phyloP scores from a whole-genome alignment of 2,113 vertebrate species.

The Beaufortia kweichowensis region DNA sequence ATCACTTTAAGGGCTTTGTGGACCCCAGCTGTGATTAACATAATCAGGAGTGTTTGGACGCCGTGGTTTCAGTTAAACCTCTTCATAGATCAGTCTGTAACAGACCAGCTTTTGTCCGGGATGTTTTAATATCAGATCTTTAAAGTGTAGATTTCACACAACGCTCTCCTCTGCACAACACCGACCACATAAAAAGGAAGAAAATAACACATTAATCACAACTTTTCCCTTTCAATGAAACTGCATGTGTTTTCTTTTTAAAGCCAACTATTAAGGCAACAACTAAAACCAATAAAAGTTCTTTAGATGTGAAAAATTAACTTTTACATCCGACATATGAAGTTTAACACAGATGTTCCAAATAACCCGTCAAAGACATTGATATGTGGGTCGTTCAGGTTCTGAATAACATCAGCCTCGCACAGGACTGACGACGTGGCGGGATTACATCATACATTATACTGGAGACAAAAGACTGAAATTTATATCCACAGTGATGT shows the following conservation, averaged over 20 bases:
- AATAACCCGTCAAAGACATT: background rate
- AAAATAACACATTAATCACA: background rate
- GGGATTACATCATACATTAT: background rate
- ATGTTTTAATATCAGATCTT: background rate
- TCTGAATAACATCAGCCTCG: conserved; percentile 17
- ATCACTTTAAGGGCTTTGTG: background rate
- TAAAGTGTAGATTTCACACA: background rate
- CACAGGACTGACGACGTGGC: conserved; percentile 43
- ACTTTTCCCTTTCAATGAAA: background rate
- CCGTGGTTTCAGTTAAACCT: background rate
- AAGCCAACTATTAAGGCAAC: too few relatives aligned
- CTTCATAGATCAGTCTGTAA: background rate
- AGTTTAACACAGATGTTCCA: background rate
- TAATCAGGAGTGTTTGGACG: background rate
- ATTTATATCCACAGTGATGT: background rate
- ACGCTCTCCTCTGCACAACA: background rate
- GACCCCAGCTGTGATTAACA: background rate
- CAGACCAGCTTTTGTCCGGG: background rate
- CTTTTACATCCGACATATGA: background rate
- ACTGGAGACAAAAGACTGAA: background rate
- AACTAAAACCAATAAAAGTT: background rate
- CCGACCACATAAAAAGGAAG: background rate
- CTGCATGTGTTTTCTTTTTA: too few relatives aligned
- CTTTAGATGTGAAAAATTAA: background rate
- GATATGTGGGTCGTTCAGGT: conserved; percentile 12